Evolutionary conservation across 2,797 vertebrate genomes (phyloP).

Genomic region (Loris lydekkerianus): DNA sequence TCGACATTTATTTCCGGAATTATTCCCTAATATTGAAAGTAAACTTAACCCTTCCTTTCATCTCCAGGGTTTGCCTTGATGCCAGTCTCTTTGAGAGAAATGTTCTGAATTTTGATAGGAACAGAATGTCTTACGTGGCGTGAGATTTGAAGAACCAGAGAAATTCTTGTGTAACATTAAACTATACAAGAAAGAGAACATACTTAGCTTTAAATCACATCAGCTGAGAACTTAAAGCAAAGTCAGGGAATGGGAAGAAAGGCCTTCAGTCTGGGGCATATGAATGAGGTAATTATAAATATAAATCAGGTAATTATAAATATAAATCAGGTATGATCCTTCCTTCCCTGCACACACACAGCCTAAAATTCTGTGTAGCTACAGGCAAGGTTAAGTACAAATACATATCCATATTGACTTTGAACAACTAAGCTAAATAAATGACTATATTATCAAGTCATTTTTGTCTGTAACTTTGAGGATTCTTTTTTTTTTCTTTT

Average conservation of each 20-base stretch:
- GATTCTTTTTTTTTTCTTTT: background rate
- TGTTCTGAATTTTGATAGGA: conserved; percentile 85
- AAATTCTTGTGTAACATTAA: conserved; percentile 81
- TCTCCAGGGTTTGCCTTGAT: conserved; percentile 86
- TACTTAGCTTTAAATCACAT: conserved; percentile 79
- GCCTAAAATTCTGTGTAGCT: background rate
- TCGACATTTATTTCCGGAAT: conserved; percentile 95
- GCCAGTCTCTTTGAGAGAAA: conserved; percentile 85
- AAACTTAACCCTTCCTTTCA: conserved; percentile 92
- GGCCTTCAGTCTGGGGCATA: conserved; percentile 63
- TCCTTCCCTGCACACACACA: too few species aligned
- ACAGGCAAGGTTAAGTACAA: conserved; percentile 45
- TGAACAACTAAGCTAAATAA: background rate
- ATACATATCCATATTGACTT: background rate
- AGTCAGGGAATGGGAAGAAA: conserved; percentile 70
- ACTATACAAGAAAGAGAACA: conserved; percentile 87
- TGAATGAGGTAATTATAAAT: background rate
- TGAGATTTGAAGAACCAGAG: conserved; percentile 72
- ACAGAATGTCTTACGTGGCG: conserved; percentile 83
- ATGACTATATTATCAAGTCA: background rate
- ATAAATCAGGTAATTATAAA: conserved; percentile 58
- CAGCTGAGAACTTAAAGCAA: conserved; percentile 80
- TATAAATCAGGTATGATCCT: conserved; percentile 71
- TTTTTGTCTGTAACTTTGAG: background rate
- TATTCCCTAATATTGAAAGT: conserved; percentile 90